Evolutionary conservation across 1,140 invertebrate genomes (phyloP).

Genomic region (Bradysia coprophila): DNA sequence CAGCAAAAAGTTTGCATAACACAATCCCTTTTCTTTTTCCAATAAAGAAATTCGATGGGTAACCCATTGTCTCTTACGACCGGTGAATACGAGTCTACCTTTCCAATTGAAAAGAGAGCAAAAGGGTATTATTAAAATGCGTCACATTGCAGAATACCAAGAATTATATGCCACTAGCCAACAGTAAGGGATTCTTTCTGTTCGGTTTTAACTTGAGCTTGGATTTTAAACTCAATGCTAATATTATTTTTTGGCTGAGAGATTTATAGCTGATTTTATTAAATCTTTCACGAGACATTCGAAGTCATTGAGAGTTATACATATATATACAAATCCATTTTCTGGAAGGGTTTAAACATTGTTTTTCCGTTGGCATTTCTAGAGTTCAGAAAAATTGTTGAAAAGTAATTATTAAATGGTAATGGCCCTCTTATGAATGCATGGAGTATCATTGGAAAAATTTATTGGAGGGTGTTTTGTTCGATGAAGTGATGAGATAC

Average conservation of each 20-base stretch:
- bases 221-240: no score
- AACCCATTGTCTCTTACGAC: no score
- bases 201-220: no score
- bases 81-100: no score
- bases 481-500: no score
- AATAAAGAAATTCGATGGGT: neutral
- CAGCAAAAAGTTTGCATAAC: neutral
- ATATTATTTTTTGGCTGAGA: neutral
- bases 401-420: neutral
- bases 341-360: neutral
- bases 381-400: neutral
- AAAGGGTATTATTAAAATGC: no score
- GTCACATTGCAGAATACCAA: no score
- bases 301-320: neutral
- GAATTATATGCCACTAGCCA: no score
- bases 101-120: no score
- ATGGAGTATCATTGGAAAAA: neutral
- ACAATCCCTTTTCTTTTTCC: neutral
- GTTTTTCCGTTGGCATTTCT: no score
- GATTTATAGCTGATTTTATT: neutral
- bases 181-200: no score
- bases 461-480: neutral
- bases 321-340: no score
- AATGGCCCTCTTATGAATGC: neutral
- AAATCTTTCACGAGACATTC: neutral